Conservation (phyloP, 2,888 invertebrate genomes). For the Noctua comes region DNA sequence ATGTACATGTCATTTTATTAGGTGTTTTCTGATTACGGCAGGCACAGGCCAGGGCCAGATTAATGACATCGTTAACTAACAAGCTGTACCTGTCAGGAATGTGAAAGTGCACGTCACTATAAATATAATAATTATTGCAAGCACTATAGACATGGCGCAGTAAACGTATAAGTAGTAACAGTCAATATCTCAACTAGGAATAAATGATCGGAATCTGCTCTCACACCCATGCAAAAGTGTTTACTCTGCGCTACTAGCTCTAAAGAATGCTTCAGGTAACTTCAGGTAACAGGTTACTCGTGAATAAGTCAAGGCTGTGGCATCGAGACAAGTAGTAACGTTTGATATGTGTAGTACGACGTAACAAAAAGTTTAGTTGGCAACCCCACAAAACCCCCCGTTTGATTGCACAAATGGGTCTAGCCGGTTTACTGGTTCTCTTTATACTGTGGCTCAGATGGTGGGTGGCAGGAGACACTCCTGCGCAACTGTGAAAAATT, state of each 20-base stretch:
- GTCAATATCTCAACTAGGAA: background rate
- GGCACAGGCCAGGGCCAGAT: background rate
- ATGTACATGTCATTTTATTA: background rate
- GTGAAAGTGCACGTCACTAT: conserved; percentile 37
- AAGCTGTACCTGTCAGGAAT: conserved; percentile 10
- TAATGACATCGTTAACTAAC: conserved; percentile 32
- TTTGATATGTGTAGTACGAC: background rate
- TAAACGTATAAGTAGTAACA: background rate
- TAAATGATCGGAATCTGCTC: background rate
- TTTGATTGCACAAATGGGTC: background rate
- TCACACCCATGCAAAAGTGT: background rate
- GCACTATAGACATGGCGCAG: background rate
- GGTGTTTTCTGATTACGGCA: background rate
- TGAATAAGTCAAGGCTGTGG: background rate
- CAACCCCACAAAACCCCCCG: background rate
- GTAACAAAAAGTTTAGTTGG: background rate
- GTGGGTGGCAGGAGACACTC: background rate
- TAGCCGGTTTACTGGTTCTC: background rate
- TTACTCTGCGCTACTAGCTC: background rate
- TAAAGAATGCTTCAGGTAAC: background rate
- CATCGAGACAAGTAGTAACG: background rate
- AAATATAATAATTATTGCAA: conserved; percentile 25
- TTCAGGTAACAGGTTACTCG: too few species aligned
- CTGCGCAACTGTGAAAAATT: conserved; percentile 37
- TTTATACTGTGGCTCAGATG: background rate